Evolutionary conservation across 2,797 vertebrate species (phyloP).

Genomic region (Toxotes lorentzi): DNA sequence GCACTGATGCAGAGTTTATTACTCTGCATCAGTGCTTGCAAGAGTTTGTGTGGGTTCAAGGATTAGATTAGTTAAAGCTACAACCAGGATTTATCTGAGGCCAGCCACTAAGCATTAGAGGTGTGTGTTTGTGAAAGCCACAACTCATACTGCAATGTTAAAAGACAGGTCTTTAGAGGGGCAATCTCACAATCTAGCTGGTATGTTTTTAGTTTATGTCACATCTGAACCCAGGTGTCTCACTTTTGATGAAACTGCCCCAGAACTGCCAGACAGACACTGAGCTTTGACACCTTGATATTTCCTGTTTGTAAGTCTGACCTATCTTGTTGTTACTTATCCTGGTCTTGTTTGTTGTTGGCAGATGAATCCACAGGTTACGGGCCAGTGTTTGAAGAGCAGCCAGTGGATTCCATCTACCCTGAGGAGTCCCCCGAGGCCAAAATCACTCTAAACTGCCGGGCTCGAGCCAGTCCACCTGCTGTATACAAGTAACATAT

Average conservation of each 20-base stretch:
- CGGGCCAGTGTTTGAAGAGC: constrained; percentile 97
- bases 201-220: not conserved
- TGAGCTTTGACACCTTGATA: constrained; percentile 35
- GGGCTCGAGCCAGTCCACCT: constrained; percentile 91
- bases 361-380: constrained; percentile 91
- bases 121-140: constrained; percentile 31
- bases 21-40: constrained; percentile 18
- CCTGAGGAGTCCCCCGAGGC: constrained; percentile 95
- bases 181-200: constrained; percentile 9
- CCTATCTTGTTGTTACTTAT: constrained; percentile 44
- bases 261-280: constrained; percentile 59
- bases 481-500: constrained; percentile 93
- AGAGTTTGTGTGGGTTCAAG: constrained; percentile 28
- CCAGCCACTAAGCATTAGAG: not conserved
- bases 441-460: constrained; percentile 94
- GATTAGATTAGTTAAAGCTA: constrained; percentile 28
- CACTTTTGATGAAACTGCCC: constrained; percentile 52
- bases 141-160: constrained; percentile 22
- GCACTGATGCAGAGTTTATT: constrained; percentile 36
- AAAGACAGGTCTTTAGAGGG: constrained; percentile 18
- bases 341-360: constrained; percentile 58
- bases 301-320: constrained; percentile 40
- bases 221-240: constrained; percentile 46
- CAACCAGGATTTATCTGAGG: constrained; percentile 19
- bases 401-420: constrained; percentile 96